Base-by-base conservation (phyloP, 2,113 vertebrate species). In the Geococcyx californianus region DNA sequence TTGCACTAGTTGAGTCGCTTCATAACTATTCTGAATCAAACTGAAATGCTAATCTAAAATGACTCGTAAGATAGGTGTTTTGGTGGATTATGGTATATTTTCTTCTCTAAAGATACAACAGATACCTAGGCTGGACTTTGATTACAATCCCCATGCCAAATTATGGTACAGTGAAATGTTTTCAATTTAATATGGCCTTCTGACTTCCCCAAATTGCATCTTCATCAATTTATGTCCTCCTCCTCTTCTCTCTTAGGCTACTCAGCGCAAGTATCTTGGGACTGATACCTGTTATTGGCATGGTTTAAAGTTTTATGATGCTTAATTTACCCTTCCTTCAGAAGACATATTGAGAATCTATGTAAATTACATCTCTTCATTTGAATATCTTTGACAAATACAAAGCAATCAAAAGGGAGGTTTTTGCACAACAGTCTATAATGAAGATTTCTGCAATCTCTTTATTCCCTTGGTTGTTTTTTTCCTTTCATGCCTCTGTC, bases 141-240 rank as follows among this genome's bases (percentile, higher is more conserved):
- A 34, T 60, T 68, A 7, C 36, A 13, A 7, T 69, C 18, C 55
- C 0, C 25, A 1, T 44, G 73, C 24, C 20, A 31, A 49, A 60
- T 60, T 49, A 11, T 0, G 0, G 29, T 16, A 7, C 3, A 2
- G 9, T 56, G 29, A 21, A 31, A 51, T 25, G 28, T 0, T 1
- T 68, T 81, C 54, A 44, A 42, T 90, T 76, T 36, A 52, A n/a
- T 10, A n/a, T 31, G 26, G 18, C 33, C 16, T 77, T 84, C 54
- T 85, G 42, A 66, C 63, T 80, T 64, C 69, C 26, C 19, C 23
- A 33, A 54, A 73, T 17, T 1, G 3, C 34, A 16, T 13, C 62
- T 56, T 38, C 38, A 64, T 89, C 89, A n/a, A 19, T 91, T 89
- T 69, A n/a, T 93, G 94, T 83, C 14, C 11, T 73, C 31, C 49